Base-by-base conservation (phyloP, 1,140 invertebrate genomes). In the Heliothis subflexa region DNA sequence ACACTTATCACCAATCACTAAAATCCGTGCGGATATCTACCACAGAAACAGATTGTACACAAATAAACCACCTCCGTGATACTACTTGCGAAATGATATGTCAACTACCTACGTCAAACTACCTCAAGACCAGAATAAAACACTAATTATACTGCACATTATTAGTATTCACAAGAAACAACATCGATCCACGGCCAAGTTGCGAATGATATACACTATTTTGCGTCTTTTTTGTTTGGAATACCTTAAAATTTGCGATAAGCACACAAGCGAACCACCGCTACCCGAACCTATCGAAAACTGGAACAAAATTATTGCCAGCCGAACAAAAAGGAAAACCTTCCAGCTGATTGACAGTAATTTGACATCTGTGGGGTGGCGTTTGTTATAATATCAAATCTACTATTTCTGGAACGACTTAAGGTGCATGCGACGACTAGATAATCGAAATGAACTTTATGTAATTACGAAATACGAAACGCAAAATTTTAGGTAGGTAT, bases 11-110 rank as follows among this genome's bases (percentile, higher is more conserved):
- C 71, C 11, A 59, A 62, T 75, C 73, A 75, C 73, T 52, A 75
- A 64, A 64, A 75, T 75, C 73, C 10, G 71, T 54, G 54, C 79
- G 71, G 78, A 89, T 86, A 83, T 85, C 87, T 85, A 85, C 81
- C 86, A 88, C 85, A 77, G 79, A 81, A 84, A 70, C 66, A 70
- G 66, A 70, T 50, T 76, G 85, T 88, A 91, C 88, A 91, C 88
- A 91, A 90, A 91, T 89, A 75, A 75, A 90, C 83, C 85, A 88
- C 86, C 89, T 87, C 83, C 81, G 84, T 85, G 77, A 88, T 84
- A 88, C 84, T 86, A 90, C 85, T 90, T 90, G 89, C 85, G 86
- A 90, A 90, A 90, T 81, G 87, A 87, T 86, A 86, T 89, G 85
- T 84, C 83, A 83, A 86, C 86, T 87, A 89, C 81, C 81, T 88